Evolutionary conservation across 2,888 invertebrate genomes (phyloP), one percentile per base, ranked within the genome.

Genomic region (Drosophila formosana): DNA sequence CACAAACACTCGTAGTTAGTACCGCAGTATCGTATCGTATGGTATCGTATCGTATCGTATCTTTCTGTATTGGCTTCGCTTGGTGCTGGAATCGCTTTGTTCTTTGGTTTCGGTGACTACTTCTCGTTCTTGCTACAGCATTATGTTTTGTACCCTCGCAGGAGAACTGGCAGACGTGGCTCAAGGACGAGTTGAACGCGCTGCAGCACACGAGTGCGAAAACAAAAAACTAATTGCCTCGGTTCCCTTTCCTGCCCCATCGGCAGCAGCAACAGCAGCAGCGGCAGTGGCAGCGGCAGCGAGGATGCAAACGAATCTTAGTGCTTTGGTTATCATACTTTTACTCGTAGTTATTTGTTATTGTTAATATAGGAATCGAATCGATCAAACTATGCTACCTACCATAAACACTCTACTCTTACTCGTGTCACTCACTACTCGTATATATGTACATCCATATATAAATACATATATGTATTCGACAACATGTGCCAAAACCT

Each of bases 91-190:
- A 63, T 50, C 53, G 67, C 61, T 62, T 60, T 58, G 47, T 56
- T 67, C 62, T 5, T 5, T 67, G 18, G 18, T 18, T 18, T 18
- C 18, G 75, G 66, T 63, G 78, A 64, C 65, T 65, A 57, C 50
- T 63, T 72, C 64, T 66, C 66, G 61, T 65, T 65, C 13, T 55
- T 63, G 72, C 71, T 73, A 65, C 71, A 62, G 70, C 72, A 71
- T 66, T 76, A 46, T 76, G 51, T 82, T 82, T 82, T 86, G 60
- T 62, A 78, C 70, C 80, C 73, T 50, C 75, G 72, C 90, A 91
- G 91, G 92, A 90, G 79, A 90, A 91, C 77, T 91, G 90, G 87
- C 89, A 91, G 77, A 82, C 87, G 66, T 92, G 92, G 92, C 89
- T 92, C 66, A 90, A 90, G 85, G 90, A 91, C 72, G 91, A 91